Base-by-base conservation (phyloP, 2,888 invertebrate species). In the Tortricodes alternella region DNA sequence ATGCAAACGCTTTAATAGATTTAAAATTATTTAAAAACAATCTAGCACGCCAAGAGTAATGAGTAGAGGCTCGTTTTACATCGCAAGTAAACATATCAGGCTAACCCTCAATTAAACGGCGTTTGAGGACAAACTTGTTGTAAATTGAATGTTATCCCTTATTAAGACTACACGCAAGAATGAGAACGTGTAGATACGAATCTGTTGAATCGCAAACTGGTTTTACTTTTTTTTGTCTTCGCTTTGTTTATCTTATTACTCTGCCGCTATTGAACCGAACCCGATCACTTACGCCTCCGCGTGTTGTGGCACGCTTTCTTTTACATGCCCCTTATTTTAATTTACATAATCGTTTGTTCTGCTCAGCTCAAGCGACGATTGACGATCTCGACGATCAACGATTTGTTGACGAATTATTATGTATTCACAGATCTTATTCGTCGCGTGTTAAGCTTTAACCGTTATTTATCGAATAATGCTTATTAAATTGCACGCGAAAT, bases 201-300 rank as follows among this genome's bases (percentile, higher is more conserved):
- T 37, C 35, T 37, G 35, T 37, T 27, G 29, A 37, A 37, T 77
- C 79, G 76, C 77, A 71, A 73, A 76, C 78, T 79, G 78, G 80
- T 81, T 82, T 76, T 75, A 75, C 70, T 67, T 73, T 75, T 78
- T 83, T 85, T 84, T 83, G 78, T 80, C 75, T 76, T 71, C 75
- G 71, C 62, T 73, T 73, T 73, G 76, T 79, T 82, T 81, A 78
- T 82, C 79, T 81, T 80, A 82, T 83, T 83, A 76, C 71, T 67
- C 66, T 61, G 62, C 70, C 70, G 76, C 73, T 78, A 76, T 79
- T 77, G 75, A 78, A 76, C 75, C 71, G 69, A 68, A 66, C 65
- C 69, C 63, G 76, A 74, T 80, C 74, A 69, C 70, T 77, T 78
- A 73, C 74, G 71, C 70, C 65, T 65, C 69, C 70, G 64, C 62